Evolutionary conservation across 1,140 invertebrate species (phyloP), one percentile per base, ranked within the genome.

Genomic region (Eufriesea mexicana): DNA sequence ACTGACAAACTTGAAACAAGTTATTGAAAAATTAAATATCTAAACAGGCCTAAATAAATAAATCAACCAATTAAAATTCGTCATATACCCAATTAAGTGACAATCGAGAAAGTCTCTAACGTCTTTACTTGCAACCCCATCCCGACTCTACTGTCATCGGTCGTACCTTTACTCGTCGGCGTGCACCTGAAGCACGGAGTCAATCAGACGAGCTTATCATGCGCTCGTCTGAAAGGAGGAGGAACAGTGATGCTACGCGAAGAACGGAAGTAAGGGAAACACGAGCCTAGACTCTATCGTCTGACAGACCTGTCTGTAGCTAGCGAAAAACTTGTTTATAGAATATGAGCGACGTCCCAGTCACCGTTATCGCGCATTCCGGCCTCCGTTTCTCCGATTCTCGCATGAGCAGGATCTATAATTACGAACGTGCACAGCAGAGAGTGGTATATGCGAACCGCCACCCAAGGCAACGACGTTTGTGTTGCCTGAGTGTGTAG

Each of bases 281-380:
- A 20, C 45, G 71, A 28, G 20, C n/a, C 54, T 55, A 28, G 23
- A 5, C 23, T 47, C 45, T 79, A 2, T 10, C 16, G 67, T 72
- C 57, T 51, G 57, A 20, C 68, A 62, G 57, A 71, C 28, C 23
- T 0, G 67, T 66, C 57, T 28, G 57, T 28, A 16, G 23, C 23
- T 16, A n/a, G 54, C 67, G 51, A 83, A 72, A 83, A 72, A 66
- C 76, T 79, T 66, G 57, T 45, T 79, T 72, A 72, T 72, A 35
- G 64, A 79, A 79, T 67, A 64, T 77, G 28, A 64, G 47, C 47
- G 10, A 18, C 57, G 47, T 28, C 78, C 23, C 25, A 54, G 45
- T 20, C 61, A 45, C 20, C 23, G 57, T 83, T 79, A 78, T 83
- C 75, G 16, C 25, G 5, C 45, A 42, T 68, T 49, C 51, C n/a